Percentiles rank a stretch among this genome's conserved stretches.
Conservation (phyloP, 2,113 vertebrate genomes). For the Falcunculus frontatus region DNA sequence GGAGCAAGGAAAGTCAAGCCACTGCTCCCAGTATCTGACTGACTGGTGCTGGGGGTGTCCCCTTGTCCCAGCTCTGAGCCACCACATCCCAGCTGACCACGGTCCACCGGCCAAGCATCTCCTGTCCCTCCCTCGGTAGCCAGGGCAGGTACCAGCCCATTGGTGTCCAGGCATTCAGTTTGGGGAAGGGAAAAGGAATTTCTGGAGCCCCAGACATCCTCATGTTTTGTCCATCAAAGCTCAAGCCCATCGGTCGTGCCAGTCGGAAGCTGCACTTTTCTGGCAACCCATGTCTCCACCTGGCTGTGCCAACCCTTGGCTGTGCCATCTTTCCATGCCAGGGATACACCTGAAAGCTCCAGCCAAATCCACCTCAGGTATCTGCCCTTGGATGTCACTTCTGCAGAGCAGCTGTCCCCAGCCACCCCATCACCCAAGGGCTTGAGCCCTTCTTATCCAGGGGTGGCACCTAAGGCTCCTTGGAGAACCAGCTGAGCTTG, state of each 20-base stretch:
- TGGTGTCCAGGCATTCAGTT: fast-evolving
- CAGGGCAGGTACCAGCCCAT: background rate
- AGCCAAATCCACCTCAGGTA: background rate
- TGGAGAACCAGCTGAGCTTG: background rate
- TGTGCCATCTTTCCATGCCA: background rate
- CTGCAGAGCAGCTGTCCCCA: background rate
- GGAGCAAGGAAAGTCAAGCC: background rate
- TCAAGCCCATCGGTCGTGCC: fast-evolving
- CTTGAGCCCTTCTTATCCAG: fast-evolving
- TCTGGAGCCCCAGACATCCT: background rate
- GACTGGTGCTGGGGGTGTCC: background rate
- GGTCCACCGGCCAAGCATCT: background rate
- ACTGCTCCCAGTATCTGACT: background rate
- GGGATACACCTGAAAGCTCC: background rate
- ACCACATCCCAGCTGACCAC: background rate
- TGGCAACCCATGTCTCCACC: background rate
- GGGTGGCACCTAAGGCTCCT: background rate
- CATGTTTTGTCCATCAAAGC: background rate
- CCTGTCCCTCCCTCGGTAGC: background rate
- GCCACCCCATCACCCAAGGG: background rate
- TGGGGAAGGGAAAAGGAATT: background rate
- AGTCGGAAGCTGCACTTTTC: background rate
- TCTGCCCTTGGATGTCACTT: background rate
- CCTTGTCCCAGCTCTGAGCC: background rate
- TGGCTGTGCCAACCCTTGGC: background rate